phyloP scores from a whole-genome alignment of 2,797 vertebrate species.

The Spinus pinus region DNA sequence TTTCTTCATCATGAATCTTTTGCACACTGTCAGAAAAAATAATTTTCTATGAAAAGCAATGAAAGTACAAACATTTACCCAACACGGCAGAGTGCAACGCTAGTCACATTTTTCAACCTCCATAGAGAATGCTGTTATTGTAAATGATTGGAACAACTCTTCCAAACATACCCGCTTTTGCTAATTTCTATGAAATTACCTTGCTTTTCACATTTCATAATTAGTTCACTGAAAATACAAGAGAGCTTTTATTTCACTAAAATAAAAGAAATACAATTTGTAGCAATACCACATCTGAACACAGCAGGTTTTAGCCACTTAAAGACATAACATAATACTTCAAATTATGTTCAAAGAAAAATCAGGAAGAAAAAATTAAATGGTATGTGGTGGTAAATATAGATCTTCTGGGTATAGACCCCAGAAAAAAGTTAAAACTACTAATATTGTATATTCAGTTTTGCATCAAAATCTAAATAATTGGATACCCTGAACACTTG shows the following conservation, averaged over 20 bases:
- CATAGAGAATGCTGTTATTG: background rate
- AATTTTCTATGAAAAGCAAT: background rate
- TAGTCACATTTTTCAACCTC: background rate
- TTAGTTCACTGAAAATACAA: background rate
- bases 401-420: background rate
- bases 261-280: background rate
- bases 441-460: background rate
- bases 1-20: background rate
- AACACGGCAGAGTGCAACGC: accelerated
- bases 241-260: background rate
- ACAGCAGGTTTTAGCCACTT: background rate
- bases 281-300: background rate
- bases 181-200: background rate
- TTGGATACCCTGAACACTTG: background rate
- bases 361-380: background rate
- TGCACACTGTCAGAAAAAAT: background rate
- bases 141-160: background rate
- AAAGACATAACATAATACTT: background rate
- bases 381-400: background rate
- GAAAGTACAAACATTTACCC: background rate
- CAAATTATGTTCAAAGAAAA: background rate
- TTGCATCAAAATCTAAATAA: background rate
- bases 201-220: background rate
- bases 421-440: background rate
- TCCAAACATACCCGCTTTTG: background rate